phyloP scores from a whole-genome alignment of 2,797 vertebrate species.

The Labeo calbasu region DNA sequence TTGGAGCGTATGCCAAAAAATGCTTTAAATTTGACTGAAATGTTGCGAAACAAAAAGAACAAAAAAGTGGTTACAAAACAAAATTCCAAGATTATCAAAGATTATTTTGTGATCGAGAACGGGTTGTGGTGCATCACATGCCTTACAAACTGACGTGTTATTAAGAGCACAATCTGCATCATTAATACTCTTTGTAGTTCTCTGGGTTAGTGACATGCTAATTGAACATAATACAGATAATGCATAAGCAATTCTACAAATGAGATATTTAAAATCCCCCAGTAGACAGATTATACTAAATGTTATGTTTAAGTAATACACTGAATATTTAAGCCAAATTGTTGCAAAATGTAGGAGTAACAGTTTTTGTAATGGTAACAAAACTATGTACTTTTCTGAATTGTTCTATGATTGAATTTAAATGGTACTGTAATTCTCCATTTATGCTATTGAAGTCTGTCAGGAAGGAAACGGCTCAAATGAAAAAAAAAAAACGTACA shows the following conservation, averaged over 20 bases:
- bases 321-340: neutral
- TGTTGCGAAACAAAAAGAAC: constrained; percentile 2
- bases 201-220: constrained; percentile 6
- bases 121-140: neutral
- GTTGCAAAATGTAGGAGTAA: neutral
- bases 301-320: neutral
- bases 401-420: neutral
- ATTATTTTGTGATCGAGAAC: neutral
- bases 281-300: neutral
- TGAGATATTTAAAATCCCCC: neutral
- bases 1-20: neutral
- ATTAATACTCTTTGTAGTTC: neutral
- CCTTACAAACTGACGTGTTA: neutral
- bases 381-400: neutral
- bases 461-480: neutral
- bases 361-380: neutral
- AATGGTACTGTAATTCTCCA: neutral
- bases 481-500: neutral
- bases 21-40: neutral
- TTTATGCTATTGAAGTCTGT: neutral
- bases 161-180: neutral
- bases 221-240: neutral
- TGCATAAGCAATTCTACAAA: neutral
- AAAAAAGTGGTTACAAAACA: neutral
- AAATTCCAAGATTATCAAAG: neutral